These are phyloP conservation scores for Lycaena phlaeas DNA, from an alignment of 2,888 invertebrate genomes.

Conservation along the genomic window DNA sequence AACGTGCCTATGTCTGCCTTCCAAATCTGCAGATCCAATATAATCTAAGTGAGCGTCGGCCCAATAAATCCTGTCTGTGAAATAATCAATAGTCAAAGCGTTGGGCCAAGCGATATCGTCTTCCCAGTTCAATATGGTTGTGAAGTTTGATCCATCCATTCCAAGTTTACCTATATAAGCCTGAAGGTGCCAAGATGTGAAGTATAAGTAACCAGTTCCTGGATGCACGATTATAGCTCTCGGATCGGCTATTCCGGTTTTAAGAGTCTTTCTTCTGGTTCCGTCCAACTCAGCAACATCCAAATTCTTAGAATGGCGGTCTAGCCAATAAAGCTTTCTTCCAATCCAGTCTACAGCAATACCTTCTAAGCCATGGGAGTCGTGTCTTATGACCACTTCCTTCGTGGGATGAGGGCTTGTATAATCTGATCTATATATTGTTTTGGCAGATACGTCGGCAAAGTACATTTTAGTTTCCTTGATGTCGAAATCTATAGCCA, in stretches of 20 bases:
- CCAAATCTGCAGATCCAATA: conserved; percentile 94
- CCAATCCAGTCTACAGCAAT: conserved; percentile 98
- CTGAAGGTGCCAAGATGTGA: conserved; percentile 95
- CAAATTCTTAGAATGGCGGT: conserved; percentile 93
- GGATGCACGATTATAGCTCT: conserved; percentile 96
- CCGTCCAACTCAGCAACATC: conserved; percentile 97
- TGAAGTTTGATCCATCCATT: conserved; percentile 96
- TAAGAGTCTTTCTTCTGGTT: conserved; percentile 89
- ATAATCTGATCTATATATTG: conserved; percentile 85
- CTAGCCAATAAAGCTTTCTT: conserved; percentile 96
- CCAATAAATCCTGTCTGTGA: conserved; percentile 96
- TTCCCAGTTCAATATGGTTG: conserved; percentile 90
- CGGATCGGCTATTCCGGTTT: conserved; percentile 92
- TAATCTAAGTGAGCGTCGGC: conserved; percentile 99
- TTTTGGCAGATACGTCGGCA: conserved; percentile 96
- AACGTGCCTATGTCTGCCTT: conserved; percentile 89
- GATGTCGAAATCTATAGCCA: conserved; percentile 95
- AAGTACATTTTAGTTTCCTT: conserved; percentile 90
- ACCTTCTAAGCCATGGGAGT: conserved; percentile 97
- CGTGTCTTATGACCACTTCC: conserved; percentile 91
- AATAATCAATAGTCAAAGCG: conserved; percentile 96
- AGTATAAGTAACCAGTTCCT: conserved; percentile 93
- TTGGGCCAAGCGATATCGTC: conserved; percentile 99
- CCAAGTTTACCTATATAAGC: conserved; percentile 97
- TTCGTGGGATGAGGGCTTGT: conserved; percentile 74